Percentiles rank a stretch among this genome's conserved stretches.
These are phyloP conservation scores for Ferdinandea cuprea DNA, from an alignment of 2,888 invertebrate genomes.

Conservation along the genomic window DNA sequence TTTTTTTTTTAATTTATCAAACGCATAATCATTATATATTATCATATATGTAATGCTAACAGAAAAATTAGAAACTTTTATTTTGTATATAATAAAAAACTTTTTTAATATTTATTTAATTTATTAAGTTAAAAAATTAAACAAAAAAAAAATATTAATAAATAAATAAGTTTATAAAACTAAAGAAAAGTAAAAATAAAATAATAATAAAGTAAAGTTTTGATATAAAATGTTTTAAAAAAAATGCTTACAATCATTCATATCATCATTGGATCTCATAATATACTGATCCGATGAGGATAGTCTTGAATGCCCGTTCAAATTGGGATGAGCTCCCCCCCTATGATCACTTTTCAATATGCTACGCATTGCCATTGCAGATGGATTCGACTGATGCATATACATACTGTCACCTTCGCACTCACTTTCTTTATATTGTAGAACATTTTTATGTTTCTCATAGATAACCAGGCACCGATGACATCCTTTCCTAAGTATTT, in stretches of 20 bases:
- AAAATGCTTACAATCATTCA: slow-evolving; percentile 84
- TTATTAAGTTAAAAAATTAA: slow-evolving; percentile 41
- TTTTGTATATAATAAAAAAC: slow-evolving; percentile 29
- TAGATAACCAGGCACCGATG: slow-evolving; percentile 97
- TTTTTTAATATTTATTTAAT: slow-evolving; percentile 48
- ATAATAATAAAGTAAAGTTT: slow-evolving; percentile 53
- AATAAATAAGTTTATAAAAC: too few species aligned
- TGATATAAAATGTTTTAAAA: slow-evolving; percentile 66
- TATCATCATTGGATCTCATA: slow-evolving; percentile 84
- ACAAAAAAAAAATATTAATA: slow-evolving; percentile 52
- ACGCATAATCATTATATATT: slow-evolving; percentile 73
- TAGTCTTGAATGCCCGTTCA: slow-evolving; percentile 84
- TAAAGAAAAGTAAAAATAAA: too few species aligned
- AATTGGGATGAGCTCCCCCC: slow-evolving; percentile 84
- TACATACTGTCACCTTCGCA: slow-evolving; percentile 85
- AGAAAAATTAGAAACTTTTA: slow-evolving; percentile 33
- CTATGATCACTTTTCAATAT: slow-evolving; percentile 84
- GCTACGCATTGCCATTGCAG: slow-evolving; percentile 84
- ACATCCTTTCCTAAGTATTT: slow-evolving; percentile 90
- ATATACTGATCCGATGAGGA: slow-evolving; percentile 84
- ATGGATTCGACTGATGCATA: slow-evolving; percentile 84
- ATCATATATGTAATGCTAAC: slow-evolving; percentile 71
- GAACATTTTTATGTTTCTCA: slow-evolving; percentile 96
- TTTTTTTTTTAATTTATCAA: slow-evolving; percentile 64
- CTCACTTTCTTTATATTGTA: slow-evolving; percentile 99